A percentile compares a stretch with the other conserved stretches of the same genome.
Conservation (phyloP, 2,113 vertebrate species). For the Parus major region DNA sequence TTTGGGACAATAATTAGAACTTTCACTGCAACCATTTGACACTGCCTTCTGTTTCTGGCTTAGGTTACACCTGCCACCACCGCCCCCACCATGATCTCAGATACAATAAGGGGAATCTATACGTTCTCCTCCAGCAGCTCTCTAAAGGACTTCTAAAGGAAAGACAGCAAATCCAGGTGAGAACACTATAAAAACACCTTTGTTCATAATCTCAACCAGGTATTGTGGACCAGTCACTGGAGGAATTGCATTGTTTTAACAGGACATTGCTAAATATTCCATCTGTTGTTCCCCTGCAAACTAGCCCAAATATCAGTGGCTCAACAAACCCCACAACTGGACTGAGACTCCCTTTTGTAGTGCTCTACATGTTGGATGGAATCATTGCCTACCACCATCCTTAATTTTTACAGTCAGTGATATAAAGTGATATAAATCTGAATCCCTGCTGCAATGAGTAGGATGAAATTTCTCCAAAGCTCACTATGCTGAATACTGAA, state of each 20-base stretch:
- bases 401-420: neutral
- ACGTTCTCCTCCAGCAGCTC: neutral
- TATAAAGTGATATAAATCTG: neutral
- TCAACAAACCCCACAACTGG: neutral
- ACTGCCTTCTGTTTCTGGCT: neutral
- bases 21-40: neutral
- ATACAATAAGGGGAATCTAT: neutral
- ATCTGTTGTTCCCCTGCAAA: neutral
- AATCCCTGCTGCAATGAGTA: neutral
- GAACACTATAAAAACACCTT: neutral
- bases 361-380: neutral
- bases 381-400: neutral
- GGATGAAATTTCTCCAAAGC: neutral
- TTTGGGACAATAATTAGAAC: neutral
- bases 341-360: neutral
- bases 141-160: neutral
- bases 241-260: neutral
- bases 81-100: neutral
- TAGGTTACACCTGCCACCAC: neutral
- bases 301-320: neutral
- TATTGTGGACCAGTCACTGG: rapidly evolving
- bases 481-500: neutral
- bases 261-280: neutral
- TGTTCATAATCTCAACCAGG: neutral
- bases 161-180: neutral